Base-by-base conservation (phyloP, 1,140 invertebrate genomes). In the Pygmarrhopalites habei region DNA sequence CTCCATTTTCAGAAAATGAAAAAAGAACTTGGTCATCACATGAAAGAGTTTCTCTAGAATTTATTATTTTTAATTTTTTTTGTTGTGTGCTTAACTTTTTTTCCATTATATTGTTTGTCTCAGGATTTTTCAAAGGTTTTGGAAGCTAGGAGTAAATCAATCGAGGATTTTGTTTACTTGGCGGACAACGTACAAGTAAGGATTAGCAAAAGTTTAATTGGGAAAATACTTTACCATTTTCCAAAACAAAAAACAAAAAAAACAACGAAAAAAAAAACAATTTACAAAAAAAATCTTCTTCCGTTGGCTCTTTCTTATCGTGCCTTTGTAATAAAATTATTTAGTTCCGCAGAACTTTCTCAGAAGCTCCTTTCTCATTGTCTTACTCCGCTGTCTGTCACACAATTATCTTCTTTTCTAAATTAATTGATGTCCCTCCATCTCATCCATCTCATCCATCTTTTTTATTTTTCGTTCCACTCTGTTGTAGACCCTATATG, bases 181-280 rank as follows among this genome's bases (percentile, higher is more conserved):
- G 83, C 85, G 74, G 86, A 88, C 79, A 83, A 86, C 72, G 82
- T 90, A 75, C 87, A 89, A 88, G 87, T 89, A 89, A 88, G 86
- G 79, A 47, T 64, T 60, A 39, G 58, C 21, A 12, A 10, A 49
- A 7, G 7, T 49, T 49, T 23, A 10, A 12, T 10, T 12, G 10
- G 47, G 7, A 10, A 12, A 12, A n/a, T n/a, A 41, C n/a, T n/a
- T 49, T 49, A 12, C 23, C 23, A 15, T 49, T 49, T 21, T 7
- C n/a, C n/a, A n/a, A n/a, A n/a, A n/a, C n/a, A n/a, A n/a, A n/a
- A n/a, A n/a, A n/a, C n/a, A n/a, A n/a, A n/a, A n/a, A n/a, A n/a
- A n/a, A n/a, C n/a, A n/a, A n/a, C n/a, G n/a, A n/a, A 49, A 49
- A 49, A 7, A 49, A 49, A 41, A n/a, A 12, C 39, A n/a, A n/a